A percentile compares a stretch with the other conserved stretches of the same genome.
These are phyloP conservation scores for Xanthia icteritia DNA, from an alignment of 2,888 invertebrate species.

Conservation along the genomic window DNA sequence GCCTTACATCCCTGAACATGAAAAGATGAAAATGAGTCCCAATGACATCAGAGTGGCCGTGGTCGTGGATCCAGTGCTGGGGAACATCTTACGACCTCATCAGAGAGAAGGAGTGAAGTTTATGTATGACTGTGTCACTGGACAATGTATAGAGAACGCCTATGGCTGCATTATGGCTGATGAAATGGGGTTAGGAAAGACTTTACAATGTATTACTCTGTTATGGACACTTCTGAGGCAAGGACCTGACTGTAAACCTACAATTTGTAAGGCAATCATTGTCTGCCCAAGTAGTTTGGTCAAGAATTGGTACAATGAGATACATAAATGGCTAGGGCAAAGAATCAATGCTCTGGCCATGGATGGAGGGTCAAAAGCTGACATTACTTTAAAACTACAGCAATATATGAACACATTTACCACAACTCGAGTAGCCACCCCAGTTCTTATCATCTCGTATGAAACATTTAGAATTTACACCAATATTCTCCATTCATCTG, in stretches of 20 bases:
- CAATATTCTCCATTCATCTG: constrained; percentile 95
- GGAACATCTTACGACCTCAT: constrained; percentile 98
- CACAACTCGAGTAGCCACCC: constrained; percentile 94
- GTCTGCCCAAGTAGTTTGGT: constrained; percentile 99
- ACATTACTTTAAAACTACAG: constrained; percentile 94
- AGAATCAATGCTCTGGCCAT: constrained; percentile 95
- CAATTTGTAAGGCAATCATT: constrained; percentile 97
- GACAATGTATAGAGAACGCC: constrained; percentile 95
- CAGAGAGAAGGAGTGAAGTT: constrained; percentile 99
- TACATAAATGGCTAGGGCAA: constrained; percentile 98
- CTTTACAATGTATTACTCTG: constrained; percentile 98
- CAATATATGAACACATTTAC: constrained; percentile 96
- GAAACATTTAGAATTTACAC: constrained; percentile 99
- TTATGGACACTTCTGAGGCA: constrained; percentile 98
- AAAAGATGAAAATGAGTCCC: constrained; percentile 95
- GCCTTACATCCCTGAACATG: constrained; percentile 95
- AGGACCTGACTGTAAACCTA: constrained; percentile 97
- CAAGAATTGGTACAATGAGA: constrained; percentile 99
- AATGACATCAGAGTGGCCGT: constrained; percentile 95
- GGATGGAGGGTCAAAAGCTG: constrained; percentile 96
- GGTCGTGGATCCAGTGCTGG: constrained; percentile 98
- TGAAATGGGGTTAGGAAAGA: constrained; percentile 99
- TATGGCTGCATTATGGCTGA: constrained; percentile 99
- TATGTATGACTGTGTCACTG: constrained; percentile 99
- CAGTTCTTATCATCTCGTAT: constrained; percentile 99